Evolutionary conservation across 1,140 invertebrate genomes (phyloP).

Genomic region (Stratiolaelaps scimitus): DNA sequence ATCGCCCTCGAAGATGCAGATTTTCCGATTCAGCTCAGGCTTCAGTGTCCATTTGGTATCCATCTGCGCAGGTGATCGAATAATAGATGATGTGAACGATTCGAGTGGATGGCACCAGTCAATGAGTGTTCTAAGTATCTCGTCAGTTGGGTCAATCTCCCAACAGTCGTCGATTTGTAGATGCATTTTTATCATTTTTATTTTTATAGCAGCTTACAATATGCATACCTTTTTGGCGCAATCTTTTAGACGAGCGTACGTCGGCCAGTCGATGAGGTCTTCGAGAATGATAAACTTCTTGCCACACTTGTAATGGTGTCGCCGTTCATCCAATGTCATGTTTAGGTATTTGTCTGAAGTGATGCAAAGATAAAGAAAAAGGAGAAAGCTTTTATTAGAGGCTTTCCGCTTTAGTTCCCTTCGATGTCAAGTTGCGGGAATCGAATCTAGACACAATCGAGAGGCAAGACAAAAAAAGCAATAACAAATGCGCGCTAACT

Average conservation of each 20-base stretch:
- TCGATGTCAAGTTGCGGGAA: no score
- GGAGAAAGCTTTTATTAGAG: no score
- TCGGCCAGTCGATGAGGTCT: conserved; percentile 50
- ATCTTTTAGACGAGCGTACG: neutral
- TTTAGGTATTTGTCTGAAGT: conserved; percentile 45
- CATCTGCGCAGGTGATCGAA: neutral
- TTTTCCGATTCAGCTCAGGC: conserved; percentile 36
- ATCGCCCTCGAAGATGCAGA: conserved; percentile 50
- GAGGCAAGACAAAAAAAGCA: no score
- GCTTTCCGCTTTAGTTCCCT: no score
- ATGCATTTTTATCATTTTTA: neutral
- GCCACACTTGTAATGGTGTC: conserved; percentile 45
- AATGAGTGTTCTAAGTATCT: no score
- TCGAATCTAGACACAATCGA: no score
- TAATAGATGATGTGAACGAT: no score
- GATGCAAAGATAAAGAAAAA: no score
- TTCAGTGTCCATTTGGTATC: conserved; percentile 25
- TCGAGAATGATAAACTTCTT: conserved; percentile 42
- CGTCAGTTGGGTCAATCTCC: no score
- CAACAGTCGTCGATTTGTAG: no score
- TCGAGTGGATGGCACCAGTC: no score
- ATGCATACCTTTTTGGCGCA: conserved; percentile 28
- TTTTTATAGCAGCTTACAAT: conserved; percentile 8
- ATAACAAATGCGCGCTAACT: no score
- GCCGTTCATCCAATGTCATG: conserved; percentile 48